Conservation (phyloP, 2,888 invertebrate species). For the Apodemia duryi region DNA sequence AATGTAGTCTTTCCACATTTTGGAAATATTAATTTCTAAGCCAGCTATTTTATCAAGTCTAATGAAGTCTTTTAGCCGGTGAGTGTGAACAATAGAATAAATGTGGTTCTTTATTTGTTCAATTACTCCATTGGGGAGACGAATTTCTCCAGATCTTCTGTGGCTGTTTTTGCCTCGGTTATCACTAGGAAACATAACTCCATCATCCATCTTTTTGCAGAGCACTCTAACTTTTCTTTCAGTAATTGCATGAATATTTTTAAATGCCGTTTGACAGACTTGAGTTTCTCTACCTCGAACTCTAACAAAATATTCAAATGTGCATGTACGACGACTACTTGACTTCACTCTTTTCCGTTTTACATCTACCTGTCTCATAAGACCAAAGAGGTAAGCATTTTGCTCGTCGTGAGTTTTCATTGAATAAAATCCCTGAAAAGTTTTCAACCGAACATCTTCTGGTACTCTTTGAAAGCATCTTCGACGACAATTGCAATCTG, state of each 20-base stretch:
- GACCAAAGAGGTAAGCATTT: conserved; percentile 78
- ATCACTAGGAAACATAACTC: conserved; percentile 78
- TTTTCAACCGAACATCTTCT: conserved; percentile 68
- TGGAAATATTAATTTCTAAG: conserved; percentile 77
- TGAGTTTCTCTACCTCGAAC: conserved; percentile 77
- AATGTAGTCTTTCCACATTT: conserved; percentile 80
- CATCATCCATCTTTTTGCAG: conserved; percentile 80
- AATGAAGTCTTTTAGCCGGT: conserved; percentile 73
- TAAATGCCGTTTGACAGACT: conserved; percentile 79
- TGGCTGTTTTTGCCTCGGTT: conserved; percentile 78
- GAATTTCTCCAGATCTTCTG: conserved; percentile 69
- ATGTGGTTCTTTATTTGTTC: conserved; percentile 78
- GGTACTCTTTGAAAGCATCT: conserved; percentile 74
- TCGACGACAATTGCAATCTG: conserved; percentile 75
- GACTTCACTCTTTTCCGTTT: conserved; percentile 77
- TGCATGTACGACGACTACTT: conserved; percentile 75
- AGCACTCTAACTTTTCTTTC: conserved; percentile 77
- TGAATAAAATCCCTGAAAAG: conserved; percentile 77
- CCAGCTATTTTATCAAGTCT: conserved; percentile 76
- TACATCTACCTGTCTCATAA: conserved; percentile 78
- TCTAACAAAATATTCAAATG: conserved; percentile 77
- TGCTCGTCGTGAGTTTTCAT: conserved; percentile 80
- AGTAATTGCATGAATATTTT: conserved; percentile 79
- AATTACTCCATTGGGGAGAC: conserved; percentile 67
- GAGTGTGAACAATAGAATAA: conserved; percentile 74